Percentiles rank a stretch among this genome's conserved stretches.
Evolutionary conservation across 2,888 invertebrate genomes (phyloP).

Genomic region (Apamea sordens): DNA sequence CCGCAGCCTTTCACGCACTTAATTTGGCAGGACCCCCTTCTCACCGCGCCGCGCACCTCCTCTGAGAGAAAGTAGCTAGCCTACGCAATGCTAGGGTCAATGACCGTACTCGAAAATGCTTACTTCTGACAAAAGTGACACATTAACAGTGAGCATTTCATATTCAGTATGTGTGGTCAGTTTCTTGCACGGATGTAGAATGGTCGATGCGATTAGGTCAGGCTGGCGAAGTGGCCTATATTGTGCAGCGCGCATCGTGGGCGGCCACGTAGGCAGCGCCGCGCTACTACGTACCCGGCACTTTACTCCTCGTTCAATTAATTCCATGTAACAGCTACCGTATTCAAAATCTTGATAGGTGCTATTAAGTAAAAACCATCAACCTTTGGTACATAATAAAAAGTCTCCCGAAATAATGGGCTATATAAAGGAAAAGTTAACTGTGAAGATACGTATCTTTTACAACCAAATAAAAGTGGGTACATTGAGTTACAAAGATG

Average conservation of each 20-base stretch:
- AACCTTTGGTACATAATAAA: constrained; percentile 27
- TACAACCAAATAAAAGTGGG: constrained; percentile 45
- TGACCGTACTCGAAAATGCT: constrained; percentile 89
- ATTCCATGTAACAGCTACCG: constrained; percentile 17
- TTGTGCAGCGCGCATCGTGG: constrained; percentile 70
- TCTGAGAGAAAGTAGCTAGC: constrained; percentile 89
- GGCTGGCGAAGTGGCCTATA: constrained; percentile 73
- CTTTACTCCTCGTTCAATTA: constrained; percentile 35
- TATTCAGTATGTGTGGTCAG: constrained; percentile 88
- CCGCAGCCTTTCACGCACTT: constrained; percentile 89
- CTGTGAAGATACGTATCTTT: constrained; percentile 26
- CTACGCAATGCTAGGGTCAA: constrained; percentile 90
- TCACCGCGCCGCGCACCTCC: constrained; percentile 79
- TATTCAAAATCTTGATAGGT: constrained; percentile 26
- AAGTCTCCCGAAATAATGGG: constrained; percentile 34
- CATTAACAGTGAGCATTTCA: constrained; percentile 87
- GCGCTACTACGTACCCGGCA: constrained; percentile 30
- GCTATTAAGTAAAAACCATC: constrained; percentile 24
- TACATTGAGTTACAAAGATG: constrained; percentile 25
- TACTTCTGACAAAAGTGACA: constrained; percentile 89
- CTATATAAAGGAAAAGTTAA: constrained; percentile 35
- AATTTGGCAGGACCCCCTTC: constrained; percentile 89
- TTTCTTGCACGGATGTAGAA: constrained; percentile 85
- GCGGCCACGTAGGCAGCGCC: constrained; percentile 70
- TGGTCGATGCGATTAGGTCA: constrained; percentile 83